Conservation (phyloP, 2,797 vertebrate genomes). For the Epinephelus awoara region DNA sequence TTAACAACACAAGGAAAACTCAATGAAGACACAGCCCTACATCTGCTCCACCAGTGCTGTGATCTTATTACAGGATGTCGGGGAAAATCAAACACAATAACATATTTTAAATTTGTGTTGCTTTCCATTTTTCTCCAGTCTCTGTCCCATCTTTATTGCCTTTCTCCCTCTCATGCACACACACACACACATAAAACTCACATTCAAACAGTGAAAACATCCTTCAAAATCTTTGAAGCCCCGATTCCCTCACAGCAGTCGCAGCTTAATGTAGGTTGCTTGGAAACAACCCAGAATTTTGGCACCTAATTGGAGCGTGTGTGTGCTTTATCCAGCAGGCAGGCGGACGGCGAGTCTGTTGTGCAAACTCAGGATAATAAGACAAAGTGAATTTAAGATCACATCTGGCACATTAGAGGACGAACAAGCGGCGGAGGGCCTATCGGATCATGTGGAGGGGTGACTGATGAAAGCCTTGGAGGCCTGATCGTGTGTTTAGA, state of each 20-base stretch:
- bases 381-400: slow-evolving; percentile 67
- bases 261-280: slow-evolving; percentile 77
- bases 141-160: slow-evolving; percentile 8
- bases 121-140: slow-evolving; percentile 22
- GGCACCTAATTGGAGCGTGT: slow-evolving; percentile 66
- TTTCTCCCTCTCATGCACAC: slow-evolving; percentile 19
- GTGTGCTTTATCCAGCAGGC: slow-evolving; percentile 28
- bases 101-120: slow-evolving; percentile 17
- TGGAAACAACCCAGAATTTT: slow-evolving; percentile 78
- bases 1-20: slow-evolving; percentile 8
- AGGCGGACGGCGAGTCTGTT: slow-evolving; percentile 47
- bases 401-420: slow-evolving; percentile 53
- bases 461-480: slow-evolving; percentile 20
- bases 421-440: slow-evolving; percentile 1
- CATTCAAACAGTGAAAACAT: slow-evolving; percentile 56
- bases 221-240: slow-evolving; percentile 67
- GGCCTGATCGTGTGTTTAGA: slow-evolving; percentile 3
- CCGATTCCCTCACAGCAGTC: slow-evolving; percentile 57
- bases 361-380: slow-evolving; percentile 68
- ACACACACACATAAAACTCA: slow-evolving; percentile 24
- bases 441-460: slow-evolving; percentile 15
- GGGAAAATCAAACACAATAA: slow-evolving; percentile 18
- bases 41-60: neutral
- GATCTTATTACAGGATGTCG: slow-evolving; percentile 21
- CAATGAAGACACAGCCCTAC: slow-evolving; percentile 4